Percentiles rank a stretch among this genome's conserved stretches.
Conservation (phyloP, 2,797 vertebrate species). For the Bovichtus diacanthus region DNA sequence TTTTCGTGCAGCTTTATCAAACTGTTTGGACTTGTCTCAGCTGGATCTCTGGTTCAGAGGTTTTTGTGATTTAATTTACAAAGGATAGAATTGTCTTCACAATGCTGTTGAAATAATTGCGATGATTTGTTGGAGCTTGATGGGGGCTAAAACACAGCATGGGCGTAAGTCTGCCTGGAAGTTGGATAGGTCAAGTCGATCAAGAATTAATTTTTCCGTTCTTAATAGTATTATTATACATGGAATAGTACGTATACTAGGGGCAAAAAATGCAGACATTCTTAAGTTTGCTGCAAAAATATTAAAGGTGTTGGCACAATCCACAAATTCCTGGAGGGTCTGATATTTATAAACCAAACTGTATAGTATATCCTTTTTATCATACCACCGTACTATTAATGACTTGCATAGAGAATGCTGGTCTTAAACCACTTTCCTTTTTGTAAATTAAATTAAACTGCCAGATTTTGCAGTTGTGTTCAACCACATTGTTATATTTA, state of each 20-base stretch:
- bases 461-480: background rate
- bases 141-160: background rate
- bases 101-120: background rate
- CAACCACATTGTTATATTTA: background rate
- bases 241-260: background rate
- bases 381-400: background rate
- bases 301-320: background rate
- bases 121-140: conserved; percentile 3
- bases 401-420: background rate
- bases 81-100: background rate
- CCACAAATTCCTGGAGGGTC: background rate
- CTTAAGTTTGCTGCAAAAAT: background rate
- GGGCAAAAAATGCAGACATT: background rate
- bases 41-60: background rate
- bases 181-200: conserved; percentile 25
- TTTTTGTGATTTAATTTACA: conserved; percentile 2
- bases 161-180: conserved; percentile 8
- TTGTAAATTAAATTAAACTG: background rate
- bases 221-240: conserved; percentile 3
- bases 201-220: conserved; percentile 5
- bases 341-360: background rate
- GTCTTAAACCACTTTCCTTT: background rate
- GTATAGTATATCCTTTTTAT: background rate
- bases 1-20: background rate
- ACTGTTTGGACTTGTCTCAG: background rate